phyloP scores from a whole-genome alignment of 2,888 invertebrate species.

The Acrocyrtus sp. region DNA sequence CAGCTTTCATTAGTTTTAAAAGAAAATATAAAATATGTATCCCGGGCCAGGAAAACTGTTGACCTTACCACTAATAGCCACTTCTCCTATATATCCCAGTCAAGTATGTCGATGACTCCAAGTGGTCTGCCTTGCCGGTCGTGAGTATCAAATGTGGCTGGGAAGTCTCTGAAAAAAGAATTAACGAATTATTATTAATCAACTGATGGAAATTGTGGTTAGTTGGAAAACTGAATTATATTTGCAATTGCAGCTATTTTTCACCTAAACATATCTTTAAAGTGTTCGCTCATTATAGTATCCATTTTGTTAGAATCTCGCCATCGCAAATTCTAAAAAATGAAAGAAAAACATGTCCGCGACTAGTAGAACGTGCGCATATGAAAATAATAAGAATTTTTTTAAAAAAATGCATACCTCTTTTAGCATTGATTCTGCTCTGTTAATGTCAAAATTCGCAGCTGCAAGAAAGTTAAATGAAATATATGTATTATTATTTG shows the following conservation, averaged over 20 bases:
- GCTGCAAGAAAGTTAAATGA: not conserved
- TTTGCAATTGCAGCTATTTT: too few relatives aligned
- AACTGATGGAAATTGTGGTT: too few relatives aligned
- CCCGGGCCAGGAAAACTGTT: too few relatives aligned
- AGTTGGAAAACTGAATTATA: too few relatives aligned
- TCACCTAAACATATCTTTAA: conserved; percentile 8
- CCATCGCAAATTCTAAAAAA: conserved; percentile 21
- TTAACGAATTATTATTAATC: too few relatives aligned
- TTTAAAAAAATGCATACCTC: conserved; percentile 11
- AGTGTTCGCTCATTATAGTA: not conserved
- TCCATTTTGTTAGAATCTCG: conserved; percentile 3
- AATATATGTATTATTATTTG: not conserved
- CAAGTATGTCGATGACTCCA: conserved; percentile 2
- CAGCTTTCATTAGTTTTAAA: too few relatives aligned
- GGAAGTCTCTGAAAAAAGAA: conserved; percentile 5
- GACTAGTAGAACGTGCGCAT: not conserved
- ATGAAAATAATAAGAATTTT: not conserved
- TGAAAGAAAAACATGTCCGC: not conserved
- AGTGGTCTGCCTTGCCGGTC: conserved; percentile 18
- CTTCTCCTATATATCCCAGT: conserved; percentile 16
- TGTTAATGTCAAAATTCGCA: conserved; percentile 19
- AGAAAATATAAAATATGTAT: too few relatives aligned
- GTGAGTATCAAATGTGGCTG: not conserved
- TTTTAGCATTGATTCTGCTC: conserved; percentile 25
- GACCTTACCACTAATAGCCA: too few relatives aligned